Evolutionary conservation across 23 tunicate species (phyloP).

Genomic region (Halocynthia roretzi): DNA sequence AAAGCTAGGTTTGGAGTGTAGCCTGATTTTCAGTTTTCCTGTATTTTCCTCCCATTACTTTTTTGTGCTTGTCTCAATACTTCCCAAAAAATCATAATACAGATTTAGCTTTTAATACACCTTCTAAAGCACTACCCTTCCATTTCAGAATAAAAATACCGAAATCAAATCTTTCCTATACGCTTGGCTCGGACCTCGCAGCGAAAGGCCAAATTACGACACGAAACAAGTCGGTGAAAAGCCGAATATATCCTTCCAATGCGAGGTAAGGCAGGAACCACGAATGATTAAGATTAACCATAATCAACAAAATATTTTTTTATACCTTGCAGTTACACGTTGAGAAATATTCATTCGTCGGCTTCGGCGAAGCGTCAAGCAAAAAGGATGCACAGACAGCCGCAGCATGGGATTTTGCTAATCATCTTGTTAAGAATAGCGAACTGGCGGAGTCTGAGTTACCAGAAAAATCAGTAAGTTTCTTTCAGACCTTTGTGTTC

Average conservation of each 20-base stretch:
- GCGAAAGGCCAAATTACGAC: slow-evolving; percentile 67
- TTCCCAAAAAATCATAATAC: too few relatives aligned
- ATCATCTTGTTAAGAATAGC: slow-evolving; percentile 55
- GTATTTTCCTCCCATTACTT: too few relatives aligned
- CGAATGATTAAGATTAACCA: too few relatives aligned
- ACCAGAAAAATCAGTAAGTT: slow-evolving; percentile 49
- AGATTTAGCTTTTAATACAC: too few relatives aligned
- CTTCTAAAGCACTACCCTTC: not conserved
- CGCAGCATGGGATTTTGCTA: slow-evolving; percentile 93
- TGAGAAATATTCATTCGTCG: slow-evolving; percentile 68
- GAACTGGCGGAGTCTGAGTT: slow-evolving; percentile 39
- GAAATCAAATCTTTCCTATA: slow-evolving; percentile 85
- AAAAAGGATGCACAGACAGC: slow-evolving; percentile 88
- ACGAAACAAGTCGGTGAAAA: slow-evolving; percentile 67
- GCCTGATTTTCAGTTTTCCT: too few relatives aligned
- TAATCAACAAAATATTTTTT: not conserved
- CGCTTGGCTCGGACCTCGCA: slow-evolving; percentile 87
- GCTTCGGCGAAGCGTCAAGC: slow-evolving; percentile 66
- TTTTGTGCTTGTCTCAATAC: too few relatives aligned
- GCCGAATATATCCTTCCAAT: slow-evolving; percentile 76
- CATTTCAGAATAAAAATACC: slow-evolving; percentile 47
- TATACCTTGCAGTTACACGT: slow-evolving; percentile 41
- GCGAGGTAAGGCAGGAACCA: slow-evolving; percentile 40
- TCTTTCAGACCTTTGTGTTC: too few relatives aligned
- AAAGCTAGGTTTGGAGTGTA: too few relatives aligned